Conservation (phyloP, 2,888 invertebrate genomes). For the Prionchulus punctatus region DNA sequence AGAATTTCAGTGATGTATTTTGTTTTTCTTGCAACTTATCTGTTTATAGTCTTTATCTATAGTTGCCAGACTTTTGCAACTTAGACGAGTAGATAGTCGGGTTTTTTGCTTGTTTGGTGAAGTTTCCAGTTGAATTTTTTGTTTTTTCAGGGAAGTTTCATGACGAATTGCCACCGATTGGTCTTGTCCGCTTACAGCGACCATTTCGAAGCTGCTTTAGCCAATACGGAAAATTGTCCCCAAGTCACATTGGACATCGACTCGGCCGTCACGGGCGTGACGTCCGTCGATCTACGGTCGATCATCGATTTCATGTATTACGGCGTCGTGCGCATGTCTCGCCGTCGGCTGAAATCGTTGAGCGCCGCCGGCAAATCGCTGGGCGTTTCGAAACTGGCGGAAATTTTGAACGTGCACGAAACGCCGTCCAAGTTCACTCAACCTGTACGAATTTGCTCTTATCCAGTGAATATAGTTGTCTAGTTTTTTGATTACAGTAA, state of each 20-base stretch:
- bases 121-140: not conserved
- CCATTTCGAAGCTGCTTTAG: slow-evolving; percentile 15
- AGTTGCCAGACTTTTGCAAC: too few relatives aligned
- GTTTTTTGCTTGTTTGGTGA: too few relatives aligned
- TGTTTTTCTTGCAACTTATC: too few relatives aligned
- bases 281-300: slow-evolving; percentile 12
- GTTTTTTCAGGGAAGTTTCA: not conserved
- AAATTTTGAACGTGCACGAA: slow-evolving; percentile 4
- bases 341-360: not conserved
- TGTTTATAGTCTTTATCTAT: too few relatives aligned
- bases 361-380: slow-evolving; percentile 4
- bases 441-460: too few relatives aligned
- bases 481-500: too few relatives aligned
- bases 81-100: too few relatives aligned
- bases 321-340: not conserved
- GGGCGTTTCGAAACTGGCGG: slow-evolving; percentile 7
- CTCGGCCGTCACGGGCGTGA: slow-evolving; percentile 12
- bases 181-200: slow-evolving; percentile 17
- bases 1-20: too few relatives aligned
- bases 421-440: too few relatives aligned
- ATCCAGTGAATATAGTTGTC: too few relatives aligned
- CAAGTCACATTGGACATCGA: slow-evolving; percentile 10
- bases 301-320: slow-evolving; percentile 18
- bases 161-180: slow-evolving; percentile 15
- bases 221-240: slow-evolving; percentile 10